Evolutionary conservation across 2,797 vertebrate genomes (phyloP).

Genomic region (Somateria mollissima): DNA sequence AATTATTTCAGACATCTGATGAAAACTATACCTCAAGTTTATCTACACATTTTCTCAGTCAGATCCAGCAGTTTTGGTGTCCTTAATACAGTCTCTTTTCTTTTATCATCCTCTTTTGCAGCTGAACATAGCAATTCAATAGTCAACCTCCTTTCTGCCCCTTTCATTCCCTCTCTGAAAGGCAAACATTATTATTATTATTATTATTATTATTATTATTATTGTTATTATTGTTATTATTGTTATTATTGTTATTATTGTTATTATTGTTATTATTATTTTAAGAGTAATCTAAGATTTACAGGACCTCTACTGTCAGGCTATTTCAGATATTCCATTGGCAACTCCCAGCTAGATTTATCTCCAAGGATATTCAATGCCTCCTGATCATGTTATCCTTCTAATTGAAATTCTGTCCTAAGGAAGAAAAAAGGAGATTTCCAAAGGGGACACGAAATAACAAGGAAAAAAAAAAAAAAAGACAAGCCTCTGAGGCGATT

Average conservation of each 20-base stretch:
- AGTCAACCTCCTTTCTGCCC: neutral
- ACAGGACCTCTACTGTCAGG: neutral
- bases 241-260: neutral
- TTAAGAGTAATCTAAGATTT: slow-evolving; percentile 2
- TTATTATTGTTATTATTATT: neutral
- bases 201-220: neutral
- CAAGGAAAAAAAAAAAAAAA: neutral
- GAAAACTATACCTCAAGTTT: neutral
- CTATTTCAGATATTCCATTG: slow-evolving; percentile 9
- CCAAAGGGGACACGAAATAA: neutral
- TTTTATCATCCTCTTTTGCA: neutral
- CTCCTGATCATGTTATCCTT: slow-evolving; percentile 15
- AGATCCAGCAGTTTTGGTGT: neutral
- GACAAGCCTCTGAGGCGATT: neutral
- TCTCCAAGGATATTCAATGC: slow-evolving; percentile 8
- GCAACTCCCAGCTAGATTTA: slow-evolving; percentile 31
- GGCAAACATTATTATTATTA: neutral
- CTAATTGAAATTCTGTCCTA: slow-evolving; percentile 47
- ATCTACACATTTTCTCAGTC: neutral
- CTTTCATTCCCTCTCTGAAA: slow-evolving; percentile 17
- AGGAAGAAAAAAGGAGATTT: slow-evolving; percentile 13
- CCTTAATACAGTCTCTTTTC: neutral
- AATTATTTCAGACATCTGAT: neutral
- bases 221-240: neutral
- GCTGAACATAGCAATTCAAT: neutral